Evolutionary conservation across 2,113 vertebrate genomes (phyloP).

Genomic region (Heterotilapia buettikoferi): DNA sequence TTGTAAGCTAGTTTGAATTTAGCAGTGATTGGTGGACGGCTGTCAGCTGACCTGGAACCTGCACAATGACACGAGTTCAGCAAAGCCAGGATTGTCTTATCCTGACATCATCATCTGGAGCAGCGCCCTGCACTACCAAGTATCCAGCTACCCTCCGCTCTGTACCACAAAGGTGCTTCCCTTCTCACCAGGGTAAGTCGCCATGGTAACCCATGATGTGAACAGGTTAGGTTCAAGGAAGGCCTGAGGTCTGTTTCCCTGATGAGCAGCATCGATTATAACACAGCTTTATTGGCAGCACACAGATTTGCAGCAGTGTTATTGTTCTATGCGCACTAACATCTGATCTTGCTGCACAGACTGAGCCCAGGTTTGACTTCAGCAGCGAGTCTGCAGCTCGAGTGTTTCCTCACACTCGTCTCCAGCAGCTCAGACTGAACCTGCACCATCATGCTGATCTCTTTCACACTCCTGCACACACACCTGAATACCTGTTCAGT

Average conservation of each 20-base stretch:
- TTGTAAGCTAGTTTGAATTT: background rate
- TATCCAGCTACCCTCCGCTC: background rate
- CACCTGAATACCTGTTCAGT: background rate
- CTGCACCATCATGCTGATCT: background rate
- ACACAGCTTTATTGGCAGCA: background rate
- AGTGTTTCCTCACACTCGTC: background rate
- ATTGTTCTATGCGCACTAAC: background rate
- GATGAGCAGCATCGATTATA: background rate
- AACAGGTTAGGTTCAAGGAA: background rate
- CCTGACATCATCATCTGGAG: background rate
- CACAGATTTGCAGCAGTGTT: background rate
- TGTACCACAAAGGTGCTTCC: background rate
- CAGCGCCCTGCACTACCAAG: background rate
- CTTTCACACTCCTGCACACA: background rate
- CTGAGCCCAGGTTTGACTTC: background rate
- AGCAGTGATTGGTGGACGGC: background rate
- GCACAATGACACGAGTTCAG: background rate
- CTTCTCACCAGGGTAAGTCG: background rate
- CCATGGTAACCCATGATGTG: background rate
- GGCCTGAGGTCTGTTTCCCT: background rate
- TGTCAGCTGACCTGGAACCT: background rate
- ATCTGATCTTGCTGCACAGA: background rate
- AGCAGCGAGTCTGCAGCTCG: background rate
- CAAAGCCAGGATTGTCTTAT: background rate
- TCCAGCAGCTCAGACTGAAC: background rate